Evolutionary conservation across 2,113 vertebrate genomes (phyloP), one percentile per base, ranked within the genome.

Genomic region (Perognathus longimembris): DNA sequence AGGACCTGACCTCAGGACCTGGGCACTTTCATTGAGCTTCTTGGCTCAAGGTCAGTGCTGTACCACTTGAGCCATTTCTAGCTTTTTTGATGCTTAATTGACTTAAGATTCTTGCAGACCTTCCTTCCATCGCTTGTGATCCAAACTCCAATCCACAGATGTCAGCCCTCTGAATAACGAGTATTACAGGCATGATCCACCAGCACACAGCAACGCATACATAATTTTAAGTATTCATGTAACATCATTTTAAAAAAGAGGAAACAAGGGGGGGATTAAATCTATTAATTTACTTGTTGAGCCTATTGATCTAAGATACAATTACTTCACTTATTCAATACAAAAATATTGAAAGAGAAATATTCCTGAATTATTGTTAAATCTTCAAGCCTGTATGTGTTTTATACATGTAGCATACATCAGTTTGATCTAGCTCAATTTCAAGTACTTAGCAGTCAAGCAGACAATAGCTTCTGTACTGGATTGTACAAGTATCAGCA

Each of bases 151-250:
- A 54, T 54, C 11, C 17, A 4, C 50, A 54, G 14, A 54, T 54
- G 50, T 54, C 14, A 54, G 15, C 14, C 15, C 4, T 54, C 50
- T 54, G 50, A 54, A 54, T 54, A 14, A 4, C 14, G 17, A 54
- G 50, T 54, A 54, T 54, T 54, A 18, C 50, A 54, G 50, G 15
- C 50, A 54, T 54, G 50, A 54, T 12, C 50, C 15, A 54, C 50
- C 50, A 54, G 50, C 50, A 54, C 14, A 4, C 50, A 54, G 50
- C 15, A 54, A 54, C 15, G 54, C 21, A 64, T 40, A 40, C 15
- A 21, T 79, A 64, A 85, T 71, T 93, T 70, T 38, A 83, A 84
- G 24, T 64, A 15, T 77, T 89, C 36, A 34, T 73, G n/a, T 66
- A 74, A 36, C 9, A n/a, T n/a, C 34, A 73, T 4, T 5, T 26